Percentiles rank a stretch among this genome's conserved stretches.
phyloP scores from a whole-genome alignment of 2,888 invertebrate genomes.

The Lacanobia wlatinum region DNA sequence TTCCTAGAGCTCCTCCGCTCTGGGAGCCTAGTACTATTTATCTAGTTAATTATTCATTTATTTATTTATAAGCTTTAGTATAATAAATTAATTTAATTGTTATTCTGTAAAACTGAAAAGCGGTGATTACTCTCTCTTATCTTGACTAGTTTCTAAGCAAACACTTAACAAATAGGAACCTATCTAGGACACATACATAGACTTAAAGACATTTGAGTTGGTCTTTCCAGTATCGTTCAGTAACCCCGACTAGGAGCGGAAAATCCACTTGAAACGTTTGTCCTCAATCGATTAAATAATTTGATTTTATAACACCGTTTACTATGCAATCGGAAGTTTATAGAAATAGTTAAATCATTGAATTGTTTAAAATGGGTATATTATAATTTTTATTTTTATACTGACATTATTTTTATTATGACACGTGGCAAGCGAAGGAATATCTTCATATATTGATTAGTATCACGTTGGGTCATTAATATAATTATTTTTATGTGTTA shows the following conservation, averaged over 20 bases:
- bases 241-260: constrained; percentile 1
- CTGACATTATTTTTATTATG: no score
- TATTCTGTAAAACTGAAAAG: not conserved
- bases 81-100: not conserved
- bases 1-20: no score
- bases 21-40: no score
- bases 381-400: no score
- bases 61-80: no score
- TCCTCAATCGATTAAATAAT: not conserved
- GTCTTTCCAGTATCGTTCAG: constrained; percentile 9
- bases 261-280: not conserved
- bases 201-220: not conserved
- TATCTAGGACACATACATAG: constrained; percentile 9
- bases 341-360: not conserved
- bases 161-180: constrained; percentile 3
- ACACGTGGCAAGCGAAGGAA: no score
- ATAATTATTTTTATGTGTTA: not conserved
- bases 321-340: no score
- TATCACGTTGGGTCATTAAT: no score
- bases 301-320: not conserved
- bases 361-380: not conserved
- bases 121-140: not conserved
- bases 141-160: not conserved
- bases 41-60: no score
- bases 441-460: no score